A percentile compares a stretch with the other conserved stretches of the same genome.
Evolutionary conservation across 2,113 vertebrate genomes (phyloP).

Genomic region (Nesogale talazaci): DNA sequence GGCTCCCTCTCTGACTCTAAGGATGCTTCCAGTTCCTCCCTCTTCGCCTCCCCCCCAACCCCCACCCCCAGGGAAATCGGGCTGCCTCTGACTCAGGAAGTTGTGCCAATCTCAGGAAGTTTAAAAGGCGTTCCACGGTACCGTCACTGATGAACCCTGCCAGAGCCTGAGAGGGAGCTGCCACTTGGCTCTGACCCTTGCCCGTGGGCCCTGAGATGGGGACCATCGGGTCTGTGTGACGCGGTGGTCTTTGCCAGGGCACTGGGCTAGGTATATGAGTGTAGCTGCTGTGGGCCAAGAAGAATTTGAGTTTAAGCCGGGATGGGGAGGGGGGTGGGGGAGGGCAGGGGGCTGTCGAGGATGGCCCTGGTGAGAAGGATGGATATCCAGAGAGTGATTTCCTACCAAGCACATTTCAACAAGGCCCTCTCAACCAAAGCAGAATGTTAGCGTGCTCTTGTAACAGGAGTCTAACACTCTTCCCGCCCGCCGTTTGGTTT

Average conservation of each 20-base stretch:
- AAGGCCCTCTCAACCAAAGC: neutral
- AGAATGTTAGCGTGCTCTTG: neutral
- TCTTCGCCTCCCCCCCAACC: neutral
- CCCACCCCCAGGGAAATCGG: neutral
- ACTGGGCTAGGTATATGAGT: neutral
- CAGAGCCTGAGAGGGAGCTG: neutral
- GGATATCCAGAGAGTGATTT: neutral
- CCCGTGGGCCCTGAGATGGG: neutral
- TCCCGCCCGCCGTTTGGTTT: neutral
- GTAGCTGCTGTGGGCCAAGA: neutral
- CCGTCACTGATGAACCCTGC: neutral
- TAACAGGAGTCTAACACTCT: neutral
- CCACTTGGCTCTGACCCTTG: neutral
- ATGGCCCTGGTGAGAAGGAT: neutral
- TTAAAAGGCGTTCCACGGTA: neutral
- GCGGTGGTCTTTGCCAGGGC: neutral
- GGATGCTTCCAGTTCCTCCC: neutral
- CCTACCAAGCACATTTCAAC: neutral
- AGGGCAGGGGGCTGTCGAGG: too few relatives aligned
- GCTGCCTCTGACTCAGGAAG: conserved; percentile 7
- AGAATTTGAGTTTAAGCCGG: neutral
- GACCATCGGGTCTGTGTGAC: neutral
- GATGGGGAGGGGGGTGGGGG: neutral
- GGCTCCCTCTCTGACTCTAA: neutral
- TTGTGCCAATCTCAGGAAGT: neutral